Base-by-base conservation (phyloP, 2,113 vertebrate genomes). In the Catharus minimus region DNA sequence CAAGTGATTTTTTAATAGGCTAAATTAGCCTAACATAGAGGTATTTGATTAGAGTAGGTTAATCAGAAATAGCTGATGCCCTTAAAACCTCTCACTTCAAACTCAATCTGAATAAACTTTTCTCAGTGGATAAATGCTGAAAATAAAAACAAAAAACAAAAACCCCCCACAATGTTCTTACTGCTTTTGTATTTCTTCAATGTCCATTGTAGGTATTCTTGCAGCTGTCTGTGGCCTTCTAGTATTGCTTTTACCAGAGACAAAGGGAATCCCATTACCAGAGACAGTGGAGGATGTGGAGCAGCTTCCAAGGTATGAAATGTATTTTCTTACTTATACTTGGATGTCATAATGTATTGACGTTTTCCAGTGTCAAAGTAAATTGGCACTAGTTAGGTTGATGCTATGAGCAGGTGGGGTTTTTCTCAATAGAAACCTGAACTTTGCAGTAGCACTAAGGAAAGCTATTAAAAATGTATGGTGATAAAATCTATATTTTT, bases 261-360 rank as follows among this genome's bases (percentile, higher is more conserved):
- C 99, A 92, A 99, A 97, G 94, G 99, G 99, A 4, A 96, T 98
- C 5, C 95, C 97, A 30, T 97, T 99, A 92, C 99, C 99, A 8
- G 98, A 99, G 85, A 99, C 99, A 61, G 98, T 99, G 62, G 97
- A 99, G 1, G 98, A 99, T n/a, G 98, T 99, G 4, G 99, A 99
- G 67, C 97, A 97, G 41, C 98, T 99, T 36, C 94, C 97, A 80
- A 98, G 96, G 99, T 99, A 96, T 57, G 33, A 84, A 79, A 53
- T 18, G 4, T 27, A 27, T 89, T 68, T 84, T 71, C 50, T 84
- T 67, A 43, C 24, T 15, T 67, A 19, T 52, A 46, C 14, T 43
- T 30, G 23, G 15, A 15, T 68, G 5, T 33, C n/a, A 64, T 33
- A 64, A 89, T 69, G 44, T 46, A 88, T 2, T 44, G 52, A 56